Base-by-base conservation (phyloP, 2,797 vertebrate genomes). In the Tangara arthus region DNA sequence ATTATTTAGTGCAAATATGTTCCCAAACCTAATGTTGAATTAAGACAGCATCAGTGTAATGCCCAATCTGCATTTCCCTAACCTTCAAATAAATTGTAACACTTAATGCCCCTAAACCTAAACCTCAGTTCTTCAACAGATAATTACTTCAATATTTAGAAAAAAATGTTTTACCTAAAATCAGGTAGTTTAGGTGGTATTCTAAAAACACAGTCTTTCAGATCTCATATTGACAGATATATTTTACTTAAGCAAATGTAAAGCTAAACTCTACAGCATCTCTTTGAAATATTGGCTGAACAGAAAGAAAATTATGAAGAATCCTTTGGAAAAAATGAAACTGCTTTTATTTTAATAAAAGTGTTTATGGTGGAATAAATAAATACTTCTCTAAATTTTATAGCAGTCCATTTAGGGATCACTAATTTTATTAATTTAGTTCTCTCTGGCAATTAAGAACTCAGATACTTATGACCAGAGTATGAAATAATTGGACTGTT, bases 281-380 rank as follows among this genome's bases (percentile, higher is more conserved):
- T 21, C 12, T 59, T 47, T 60, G 76, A 93, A 92, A 91, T 70
- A 75, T 6, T 70, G 86, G 8, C 8, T 65, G 9, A 87, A 55
- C 8, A 80, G 42, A 20, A 68, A 87, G 15, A n/a, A 95, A 92
- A 84, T 52, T 5, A 89, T 52, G 16, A 73, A 92, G 41, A 82
- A 76, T 73, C 37, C 8, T 57, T 85, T 83, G 57, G 22, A 91
- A 75, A 82, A 90, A 91, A 79, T 26, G 22, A 70, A 79, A 39
- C n/a, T 77, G n/a, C 26, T 89, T 95, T 90, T 83, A 96, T 94
- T 76, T 71, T 27, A 84, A 23, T 82, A 84, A 91, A 87, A 90
- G 42, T 15, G 14, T 47, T 73, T 28, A 37, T 16, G 6, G 65
- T 68, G 20, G 82, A 92, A 81, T 46, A 93, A 86, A 72, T 87